Base-by-base conservation (phyloP, 1,140 invertebrate genomes). In the Parasteatoda tepidariorum region DNA sequence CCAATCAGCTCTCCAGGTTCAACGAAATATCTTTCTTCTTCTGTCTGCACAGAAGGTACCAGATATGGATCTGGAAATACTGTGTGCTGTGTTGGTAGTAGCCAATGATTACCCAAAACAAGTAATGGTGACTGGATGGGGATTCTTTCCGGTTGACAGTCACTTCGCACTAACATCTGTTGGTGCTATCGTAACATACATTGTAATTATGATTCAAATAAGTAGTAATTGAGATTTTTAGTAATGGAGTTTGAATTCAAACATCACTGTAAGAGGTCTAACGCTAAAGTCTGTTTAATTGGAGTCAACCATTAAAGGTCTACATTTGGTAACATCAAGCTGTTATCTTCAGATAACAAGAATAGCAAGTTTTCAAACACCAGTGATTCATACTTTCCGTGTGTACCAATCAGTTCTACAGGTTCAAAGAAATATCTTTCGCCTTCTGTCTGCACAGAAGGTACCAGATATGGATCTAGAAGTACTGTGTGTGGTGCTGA, bases 161-260 rank as follows among this genome's bases (percentile, higher is more conserved):
- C 18, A 64, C 15, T 79, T 79, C 57, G 64, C 48, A 18, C 5
- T 79, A 9, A 68, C 64, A 34, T 62, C 76, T 54, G 31, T 79
- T 15, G 64, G 76, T 26, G 64, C 28, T 7, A 79, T 79, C 13
- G 57, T 79, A 15, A 79, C 76, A 5, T 79, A 79, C 7, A 61
- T 61, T 22, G 30, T 79, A 24, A 79, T 79, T 22, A 18, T 68
- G 48, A 24, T 48, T 7, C 76, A 79, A 31, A 38, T 78, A 13
- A 78, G 34, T 22, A 31, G 28, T 31, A 30, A 66, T 15, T 22
- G 4, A 48, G n/a, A n/a, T n/a, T n/a, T n/a, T n/a, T n/a, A n/a
- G n/a, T n/a, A n/a, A n/a, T n/a, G n/a, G n/a, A n/a, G n/a, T n/a
- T n/a, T n/a, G n/a, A n/a, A n/a, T n/a, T n/a, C n/a, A n/a, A n/a